phyloP scores from a whole-genome alignment of 2,888 invertebrate species.

The Eilema griseolum region DNA sequence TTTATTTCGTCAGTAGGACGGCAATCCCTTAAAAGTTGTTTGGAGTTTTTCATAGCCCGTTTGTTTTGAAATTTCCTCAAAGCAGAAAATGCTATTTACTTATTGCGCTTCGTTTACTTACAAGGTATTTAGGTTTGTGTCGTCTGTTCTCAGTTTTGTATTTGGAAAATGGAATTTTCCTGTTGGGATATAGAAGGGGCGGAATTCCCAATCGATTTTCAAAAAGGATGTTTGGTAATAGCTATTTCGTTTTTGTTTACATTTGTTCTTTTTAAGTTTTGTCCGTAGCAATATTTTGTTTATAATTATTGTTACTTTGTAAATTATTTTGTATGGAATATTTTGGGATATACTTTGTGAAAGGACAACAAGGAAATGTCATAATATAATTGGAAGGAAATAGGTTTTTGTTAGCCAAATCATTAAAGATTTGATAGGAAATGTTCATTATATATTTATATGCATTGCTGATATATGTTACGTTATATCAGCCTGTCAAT shows the following conservation, averaged over 20 bases:
- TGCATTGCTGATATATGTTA: too few species aligned
- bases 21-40: constrained; percentile 74
- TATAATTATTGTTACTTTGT: constrained; percentile 9
- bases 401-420: too few species aligned
- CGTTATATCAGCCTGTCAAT: too few species aligned
- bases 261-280: constrained; percentile 52
- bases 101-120: constrained; percentile 85
- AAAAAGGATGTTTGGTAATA: constrained; percentile 72
- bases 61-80: constrained; percentile 78
- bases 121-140: constrained; percentile 83
- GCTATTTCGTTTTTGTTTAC: constrained; percentile 68
- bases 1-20: constrained; percentile 49
- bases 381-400: neutral
- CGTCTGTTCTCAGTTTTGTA: constrained; percentile 79
- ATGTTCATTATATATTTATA: too few species aligned
- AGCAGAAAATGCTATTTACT: constrained; percentile 81
- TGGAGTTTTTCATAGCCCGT: constrained; percentile 73
- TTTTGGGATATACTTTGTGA: neutral
- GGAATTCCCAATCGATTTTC: constrained; percentile 81
- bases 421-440: too few species aligned
- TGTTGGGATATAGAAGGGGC: constrained; percentile 74
- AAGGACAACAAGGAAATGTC: neutral
- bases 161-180: constrained; percentile 85
- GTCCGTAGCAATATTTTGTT: constrained; percentile 34
- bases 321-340: constrained; percentile 8